phyloP scores from a whole-genome alignment of 2,888 invertebrate genomes.

The Yponomeuta cagnagella region DNA sequence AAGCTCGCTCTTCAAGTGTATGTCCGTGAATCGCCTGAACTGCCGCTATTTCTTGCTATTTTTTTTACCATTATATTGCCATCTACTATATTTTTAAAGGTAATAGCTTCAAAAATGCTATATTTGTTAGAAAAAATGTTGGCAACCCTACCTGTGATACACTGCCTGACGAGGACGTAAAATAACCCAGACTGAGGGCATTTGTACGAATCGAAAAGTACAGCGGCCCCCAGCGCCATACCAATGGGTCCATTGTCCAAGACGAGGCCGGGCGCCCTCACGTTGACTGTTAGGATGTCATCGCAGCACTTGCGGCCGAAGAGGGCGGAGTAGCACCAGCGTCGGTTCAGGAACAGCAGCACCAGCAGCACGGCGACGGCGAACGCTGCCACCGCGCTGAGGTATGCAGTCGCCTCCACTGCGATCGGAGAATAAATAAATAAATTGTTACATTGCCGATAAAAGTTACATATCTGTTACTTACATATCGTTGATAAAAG shows the following conservation, averaged over 20 bases:
- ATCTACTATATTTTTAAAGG: no score
- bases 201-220: neutral
- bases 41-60: no score
- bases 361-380: conserved; percentile 88
- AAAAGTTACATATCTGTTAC: no score
- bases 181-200: neutral
- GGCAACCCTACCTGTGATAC: no score
- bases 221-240: conserved; percentile 29
- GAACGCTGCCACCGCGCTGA: conserved; percentile 91
- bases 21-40: no score
- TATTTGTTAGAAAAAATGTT: no score
- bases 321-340: conserved; percentile 69
- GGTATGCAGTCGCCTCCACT: conserved; percentile 90
- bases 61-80: no score
- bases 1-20: no score
- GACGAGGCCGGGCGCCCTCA: conserved; percentile 47
- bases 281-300: conserved; percentile 66
- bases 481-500: no score
- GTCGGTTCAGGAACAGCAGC: conserved; percentile 90
- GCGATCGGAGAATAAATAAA: conserved; percentile 43
- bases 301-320: conserved; percentile 57
- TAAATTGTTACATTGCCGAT: no score
- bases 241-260: conserved; percentile 66
- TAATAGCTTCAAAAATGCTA: no score
- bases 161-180: no score